Evolutionary conservation across 2,888 invertebrate genomes (phyloP), one percentile per base, ranked within the genome.

Genomic region (Fragum fragum): DNA sequence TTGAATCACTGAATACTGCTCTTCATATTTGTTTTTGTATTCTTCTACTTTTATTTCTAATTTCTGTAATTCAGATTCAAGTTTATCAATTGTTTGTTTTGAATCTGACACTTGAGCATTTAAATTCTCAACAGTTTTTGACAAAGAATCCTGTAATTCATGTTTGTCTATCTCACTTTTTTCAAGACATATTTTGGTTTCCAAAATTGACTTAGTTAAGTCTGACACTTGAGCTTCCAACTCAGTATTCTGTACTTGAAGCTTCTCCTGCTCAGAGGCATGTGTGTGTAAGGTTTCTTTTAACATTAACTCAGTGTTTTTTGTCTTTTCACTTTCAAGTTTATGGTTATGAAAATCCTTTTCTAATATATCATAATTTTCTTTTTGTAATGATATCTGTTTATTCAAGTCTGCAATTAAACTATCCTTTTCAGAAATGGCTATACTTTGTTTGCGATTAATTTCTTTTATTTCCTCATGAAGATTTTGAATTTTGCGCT

Each of bases 391-490:
- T 3, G n/a, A 14, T 5, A 47, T 2, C 14, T 47, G 47, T 5
- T 47, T 14, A 47, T 47, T 47, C 47, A 47, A 14, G 21, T 29
- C 5, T n/a, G 7, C 18, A 53, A 21, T 70, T 53, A 36, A 57
- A 29, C 32, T 9, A 9, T 42, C 47, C 21, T 28, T 63, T 63
- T 66, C 63, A 52, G 73, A 42, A 47, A 66, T 52, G 18, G 53
- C 21, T 6, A 29, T 36, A 47, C 32, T 21, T 32, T 14, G 28
- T 11, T 32, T 28, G 23, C 32, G 23, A 32, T 59, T 39, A 39
- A 55, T 57, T 23, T 53, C 53, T 55, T 55, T 39, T 36, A 72
- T 32, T 11, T 32, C 55, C 36, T 72, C 47, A 14, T 47, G 47
- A 47, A 47, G 47, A 18, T 47, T 5, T 9, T 3, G 2, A 47